Percentiles rank a stretch among this genome's conserved stretches.
Conservation (phyloP, 2,888 invertebrate species). For the Eupeodes latifasciatus region DNA sequence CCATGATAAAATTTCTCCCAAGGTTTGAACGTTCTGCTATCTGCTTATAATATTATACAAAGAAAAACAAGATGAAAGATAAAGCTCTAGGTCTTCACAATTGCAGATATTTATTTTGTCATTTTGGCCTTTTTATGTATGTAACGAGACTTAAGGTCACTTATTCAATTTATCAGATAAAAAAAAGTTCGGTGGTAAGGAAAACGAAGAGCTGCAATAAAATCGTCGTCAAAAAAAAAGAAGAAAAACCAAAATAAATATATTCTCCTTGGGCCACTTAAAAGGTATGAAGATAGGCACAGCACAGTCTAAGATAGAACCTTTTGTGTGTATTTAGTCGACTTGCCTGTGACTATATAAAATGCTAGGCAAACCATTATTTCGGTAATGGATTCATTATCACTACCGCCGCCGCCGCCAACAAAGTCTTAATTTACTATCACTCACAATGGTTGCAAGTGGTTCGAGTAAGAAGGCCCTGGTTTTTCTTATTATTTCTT, state of each 20-base stretch:
- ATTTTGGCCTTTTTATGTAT: not conserved
- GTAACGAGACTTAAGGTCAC: constrained; percentile 7
- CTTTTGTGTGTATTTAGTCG: not conserved
- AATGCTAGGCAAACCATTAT: constrained; percentile 35
- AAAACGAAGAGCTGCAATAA: not conserved
- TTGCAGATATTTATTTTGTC: constrained; percentile 4
- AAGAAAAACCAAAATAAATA: not conserved
- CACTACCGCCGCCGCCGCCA: not conserved
- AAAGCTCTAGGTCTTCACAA: not conserved
- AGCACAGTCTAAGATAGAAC: not conserved
- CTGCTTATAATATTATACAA: not conserved
- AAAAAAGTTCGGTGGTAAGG: not conserved
- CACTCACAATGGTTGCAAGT: constrained; percentile 34
- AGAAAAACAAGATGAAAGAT: constrained; percentile 1
- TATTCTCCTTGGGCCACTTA: constrained; percentile 58
- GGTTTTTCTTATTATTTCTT: constrained; percentile 2
- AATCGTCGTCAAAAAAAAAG: not conserved
- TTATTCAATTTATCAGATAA: constrained; percentile 17
- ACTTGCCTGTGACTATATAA: constrained; percentile 16
- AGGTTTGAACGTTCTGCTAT: no score
- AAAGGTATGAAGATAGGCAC: not conserved
- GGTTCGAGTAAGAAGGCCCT: not conserved
- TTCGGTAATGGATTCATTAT: constrained; percentile 49
- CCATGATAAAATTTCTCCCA: not conserved
- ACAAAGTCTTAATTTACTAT: constrained; percentile 16